A percentile compares a stretch with the other conserved stretches of the same genome.
phyloP scores from a whole-genome alignment of 2,797 vertebrate genomes.

The Pachyuromys duprasi region DNA sequence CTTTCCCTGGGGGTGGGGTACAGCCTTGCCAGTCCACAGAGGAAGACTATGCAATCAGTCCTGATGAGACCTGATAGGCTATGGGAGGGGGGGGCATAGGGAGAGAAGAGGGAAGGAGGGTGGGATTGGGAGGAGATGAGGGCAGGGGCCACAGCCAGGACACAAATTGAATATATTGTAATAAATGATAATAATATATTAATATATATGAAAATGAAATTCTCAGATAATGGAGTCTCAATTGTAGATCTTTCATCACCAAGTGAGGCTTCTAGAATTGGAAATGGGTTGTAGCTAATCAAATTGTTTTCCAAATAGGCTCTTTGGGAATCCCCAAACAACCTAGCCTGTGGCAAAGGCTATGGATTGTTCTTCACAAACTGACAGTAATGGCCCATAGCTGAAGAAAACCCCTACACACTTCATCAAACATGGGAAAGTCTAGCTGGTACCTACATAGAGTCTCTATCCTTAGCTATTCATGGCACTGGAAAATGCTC shows the following conservation, averaged over 20 bases:
- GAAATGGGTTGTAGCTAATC: neutral
- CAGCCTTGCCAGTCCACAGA: too few species aligned
- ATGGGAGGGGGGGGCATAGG: too few species aligned
- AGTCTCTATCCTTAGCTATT: neutral
- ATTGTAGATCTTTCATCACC: neutral
- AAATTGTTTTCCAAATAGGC: neutral
- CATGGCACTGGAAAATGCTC: neutral
- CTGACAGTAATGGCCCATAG: too few species aligned
- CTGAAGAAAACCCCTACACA: neutral
- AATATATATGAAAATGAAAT: neutral
- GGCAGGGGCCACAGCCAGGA: too few species aligned
- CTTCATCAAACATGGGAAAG: accelerated
- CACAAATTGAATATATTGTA: too few species aligned
- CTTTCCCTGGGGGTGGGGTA: too few species aligned
- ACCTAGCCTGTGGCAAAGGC: too few species aligned
- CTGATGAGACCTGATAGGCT: too few species aligned
- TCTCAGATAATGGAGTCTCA: neutral
- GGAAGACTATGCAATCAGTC: too few species aligned
- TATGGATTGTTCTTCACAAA: neutral
- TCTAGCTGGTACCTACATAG: neutral
- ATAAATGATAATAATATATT: neutral
- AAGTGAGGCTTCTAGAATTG: neutral
- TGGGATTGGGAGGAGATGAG: too few species aligned
- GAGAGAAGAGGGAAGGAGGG: too few species aligned
- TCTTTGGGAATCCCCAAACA: neutral